Percentiles rank a stretch among this genome's conserved stretches.
Evolutionary conservation across 2,113 vertebrate species (phyloP).

Genomic region (Pseudopipra pipra): DNA sequence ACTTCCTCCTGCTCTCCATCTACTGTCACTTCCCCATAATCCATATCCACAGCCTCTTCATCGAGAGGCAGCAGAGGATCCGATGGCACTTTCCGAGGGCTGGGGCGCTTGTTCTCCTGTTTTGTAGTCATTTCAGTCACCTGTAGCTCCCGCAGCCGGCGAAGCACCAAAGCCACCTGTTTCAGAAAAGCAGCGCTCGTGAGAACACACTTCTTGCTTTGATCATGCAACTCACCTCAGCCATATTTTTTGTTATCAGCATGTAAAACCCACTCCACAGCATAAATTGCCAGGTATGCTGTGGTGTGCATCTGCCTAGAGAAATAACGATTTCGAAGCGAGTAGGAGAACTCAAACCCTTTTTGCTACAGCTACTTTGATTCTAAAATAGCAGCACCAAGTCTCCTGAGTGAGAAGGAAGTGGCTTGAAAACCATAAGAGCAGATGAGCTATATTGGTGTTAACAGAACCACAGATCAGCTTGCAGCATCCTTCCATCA

Average conservation of each 20-base stretch:
- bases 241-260: neutral
- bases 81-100: constrained; percentile 83
- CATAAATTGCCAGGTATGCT: neutral
- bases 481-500: neutral
- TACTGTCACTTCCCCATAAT: constrained; percentile 84
- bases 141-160: constrained; percentile 90
- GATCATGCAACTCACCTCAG: neutral
- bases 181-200: constrained; percentile 6
- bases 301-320: neutral
- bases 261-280: neutral
- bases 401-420: neutral
- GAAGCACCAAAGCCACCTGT: constrained; percentile 95
- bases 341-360: neutral
- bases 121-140: constrained; percentile 85
- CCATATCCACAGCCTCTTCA: constrained; percentile 94
- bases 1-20: constrained; percentile 76
- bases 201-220: neutral
- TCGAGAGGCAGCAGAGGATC: constrained; percentile 89
- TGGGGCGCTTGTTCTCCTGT: constrained; percentile 88
- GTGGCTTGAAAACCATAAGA: neutral
- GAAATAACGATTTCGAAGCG: neutral
- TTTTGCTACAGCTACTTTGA: neutral
- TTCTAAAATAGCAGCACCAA: neutral
- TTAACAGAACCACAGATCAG: neutral
- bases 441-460: neutral